Evolutionary conservation across 2,888 invertebrate genomes (phyloP).

Genomic region (Drosophila barbarae): DNA sequence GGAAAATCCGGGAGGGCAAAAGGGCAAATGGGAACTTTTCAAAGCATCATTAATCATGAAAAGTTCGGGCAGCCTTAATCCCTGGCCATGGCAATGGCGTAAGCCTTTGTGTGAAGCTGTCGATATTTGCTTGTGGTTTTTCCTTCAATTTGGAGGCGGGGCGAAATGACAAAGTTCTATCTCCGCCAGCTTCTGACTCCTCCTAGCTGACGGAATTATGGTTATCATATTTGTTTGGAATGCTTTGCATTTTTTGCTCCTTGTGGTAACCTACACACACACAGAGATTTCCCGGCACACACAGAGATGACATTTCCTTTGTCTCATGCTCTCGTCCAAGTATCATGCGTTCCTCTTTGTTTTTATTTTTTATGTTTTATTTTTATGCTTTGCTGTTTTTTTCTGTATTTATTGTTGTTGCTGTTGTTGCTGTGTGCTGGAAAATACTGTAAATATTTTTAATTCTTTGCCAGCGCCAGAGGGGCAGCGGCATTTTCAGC

Average conservation of each 20-base stretch:
- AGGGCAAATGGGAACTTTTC: slow-evolving; percentile 43
- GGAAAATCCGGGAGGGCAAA: neutral
- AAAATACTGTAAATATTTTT: slow-evolving; percentile 75
- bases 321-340: slow-evolving; percentile 47
- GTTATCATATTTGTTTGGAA: slow-evolving; percentile 72
- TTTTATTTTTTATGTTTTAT: slow-evolving; percentile 23
- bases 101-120: slow-evolving; percentile 59
- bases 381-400: slow-evolving; percentile 6
- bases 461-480: slow-evolving; percentile 72
- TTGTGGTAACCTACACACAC: slow-evolving; percentile 40
- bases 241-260: slow-evolving; percentile 54
- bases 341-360: slow-evolving; percentile 23
- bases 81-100: slow-evolving; percentile 55
- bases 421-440: slow-evolving; percentile 30
- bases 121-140: slow-evolving; percentile 65
- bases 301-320: slow-evolving; percentile 63
- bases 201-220: slow-evolving; percentile 54
- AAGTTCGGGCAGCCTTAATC: slow-evolving; percentile 68
- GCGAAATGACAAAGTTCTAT: slow-evolving; percentile 56
- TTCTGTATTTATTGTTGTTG: slow-evolving; percentile 13
- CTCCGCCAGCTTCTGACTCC: neutral
- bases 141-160: slow-evolving; percentile 51
- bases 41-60: slow-evolving; percentile 70
- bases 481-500: slow-evolving; percentile 64
- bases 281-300: slow-evolving; percentile 26